Evolutionary conservation across 1,140 invertebrate genomes (phyloP).

Genomic region (Agrilus planipennis): DNA sequence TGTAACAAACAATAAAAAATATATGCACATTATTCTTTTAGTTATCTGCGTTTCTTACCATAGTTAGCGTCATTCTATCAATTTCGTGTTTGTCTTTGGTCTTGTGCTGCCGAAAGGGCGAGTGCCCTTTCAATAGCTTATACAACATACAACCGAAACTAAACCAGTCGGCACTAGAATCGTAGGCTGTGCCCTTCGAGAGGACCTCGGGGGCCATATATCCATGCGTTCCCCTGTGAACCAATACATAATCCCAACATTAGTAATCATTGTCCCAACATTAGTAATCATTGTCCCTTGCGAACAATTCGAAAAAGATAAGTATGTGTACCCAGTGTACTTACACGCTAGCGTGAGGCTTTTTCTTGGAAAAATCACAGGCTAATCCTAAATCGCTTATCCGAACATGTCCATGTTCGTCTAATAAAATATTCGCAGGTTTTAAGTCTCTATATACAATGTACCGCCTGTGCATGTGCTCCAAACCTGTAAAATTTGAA

Average conservation of each 20-base stretch:
- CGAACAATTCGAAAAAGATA: no score
- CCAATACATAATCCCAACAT: no score
- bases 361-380: conserved; percentile 99
- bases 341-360: conserved; percentile 97
- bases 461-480: conserved; percentile 98
- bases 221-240: conserved; percentile 96
- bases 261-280: no score
- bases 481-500: conserved; percentile 64
- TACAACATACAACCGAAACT: conserved; percentile 99
- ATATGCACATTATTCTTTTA: neutral
- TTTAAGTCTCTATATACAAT: conserved; percentile 98
- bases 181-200: conserved; percentile 93
- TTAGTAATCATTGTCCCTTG: no score
- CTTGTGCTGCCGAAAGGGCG: conserved; percentile 98
- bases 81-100: conserved; percentile 99
- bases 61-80: conserved; percentile 98
- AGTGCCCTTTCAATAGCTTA: conserved; percentile 98
- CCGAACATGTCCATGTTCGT: conserved; percentile 97
- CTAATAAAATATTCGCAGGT: conserved; percentile 96
- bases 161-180: conserved; percentile 99
- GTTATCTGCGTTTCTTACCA: conserved; percentile 52
- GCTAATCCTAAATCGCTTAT: conserved; percentile 98
- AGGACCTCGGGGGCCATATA: conserved; percentile 99
- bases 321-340: no score
- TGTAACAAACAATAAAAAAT: conserved; percentile 32